Base-by-base conservation (phyloP, 2,113 vertebrate species). In the Perca fluviatilis region DNA sequence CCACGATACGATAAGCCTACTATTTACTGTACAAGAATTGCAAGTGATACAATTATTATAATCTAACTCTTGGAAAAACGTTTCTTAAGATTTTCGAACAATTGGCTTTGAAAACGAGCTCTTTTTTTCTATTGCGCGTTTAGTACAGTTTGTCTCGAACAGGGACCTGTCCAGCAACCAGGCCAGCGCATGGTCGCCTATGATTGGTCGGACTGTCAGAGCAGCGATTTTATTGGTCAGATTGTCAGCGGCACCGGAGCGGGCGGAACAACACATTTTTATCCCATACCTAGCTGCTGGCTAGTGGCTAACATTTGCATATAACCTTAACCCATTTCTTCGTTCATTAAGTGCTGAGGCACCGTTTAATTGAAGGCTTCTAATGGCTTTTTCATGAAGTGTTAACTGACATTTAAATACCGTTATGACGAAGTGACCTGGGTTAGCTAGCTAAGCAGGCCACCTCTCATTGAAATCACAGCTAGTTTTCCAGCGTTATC, bases 391-490 rank as follows among this genome's bases (percentile, higher is more conserved):
- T 69, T 72, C 19, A 71, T 53, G 9, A 80, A 56, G 19, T 21
- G 21, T 27, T 14, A 18, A 21, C 10, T 6, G 40, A 2, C 16
- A 21, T 61, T 68, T 21, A 64, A 50, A 62, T 4, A 2, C 10
- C 47, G 47, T 4, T 30, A 54, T 66, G 61, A 47, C 46, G 18
- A n/a, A 53, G n/a, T 9, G 16, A 78, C 75, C 19, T n/a, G n/a
- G 11, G 56, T 75, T 88, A 92, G 85, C 91, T 53, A 82, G 85
- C 91, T 53, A 82, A 76, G 74, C 61, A 50, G 23, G 83, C 40
- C 57, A 62, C 43, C 36, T 56, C 1, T 5, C 16, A 61, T 33
- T 67, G 56, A 61, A 64, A 46, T 64, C 80, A 46, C 56, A 9
- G 33, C 50, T 51, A 70, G 53, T 53, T 66, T 49, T 43, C 12